These are phyloP conservation scores for Euphonia xanthogaster DNA, from an alignment of 2,797 vertebrate species.

Conservation along the genomic window DNA sequence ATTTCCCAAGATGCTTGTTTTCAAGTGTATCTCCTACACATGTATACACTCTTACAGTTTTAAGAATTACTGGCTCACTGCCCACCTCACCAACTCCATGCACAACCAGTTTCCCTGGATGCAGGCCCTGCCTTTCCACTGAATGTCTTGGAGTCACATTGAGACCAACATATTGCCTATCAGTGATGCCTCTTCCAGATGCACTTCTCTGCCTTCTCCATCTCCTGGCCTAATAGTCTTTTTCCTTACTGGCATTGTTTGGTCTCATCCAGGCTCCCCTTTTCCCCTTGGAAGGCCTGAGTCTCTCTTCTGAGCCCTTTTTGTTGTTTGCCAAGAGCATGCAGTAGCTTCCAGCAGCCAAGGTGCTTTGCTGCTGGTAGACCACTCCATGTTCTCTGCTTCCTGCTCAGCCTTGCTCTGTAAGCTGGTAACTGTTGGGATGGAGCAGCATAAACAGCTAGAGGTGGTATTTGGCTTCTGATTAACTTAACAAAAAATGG, in stretches of 20 bases:
- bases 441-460: not conserved
- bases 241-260: not conserved
- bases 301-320: not conserved
- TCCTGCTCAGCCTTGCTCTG: fast-evolving
- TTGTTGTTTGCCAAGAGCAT: not conserved
- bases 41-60: not conserved
- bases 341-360: not conserved
- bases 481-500: not conserved
- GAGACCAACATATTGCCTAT: not conserved
- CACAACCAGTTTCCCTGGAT: not conserved
- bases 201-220: not conserved
- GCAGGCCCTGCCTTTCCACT: not conserved
- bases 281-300: not conserved
- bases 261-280: not conserved
- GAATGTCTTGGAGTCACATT: not conserved
- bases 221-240: not conserved
- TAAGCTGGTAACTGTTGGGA: not conserved
- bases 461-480: not conserved
- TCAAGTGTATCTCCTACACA: not conserved
- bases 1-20: not conserved
- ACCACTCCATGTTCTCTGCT: not conserved
- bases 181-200: not conserved
- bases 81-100: not conserved
- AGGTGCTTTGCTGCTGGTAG: not conserved
- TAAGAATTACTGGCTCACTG: not conserved